A percentile compares a stretch with the other conserved stretches of the same genome.
Evolutionary conservation across 2,797 vertebrate species (phyloP).

Genomic region (Hypotaenidia philippensis): DNA sequence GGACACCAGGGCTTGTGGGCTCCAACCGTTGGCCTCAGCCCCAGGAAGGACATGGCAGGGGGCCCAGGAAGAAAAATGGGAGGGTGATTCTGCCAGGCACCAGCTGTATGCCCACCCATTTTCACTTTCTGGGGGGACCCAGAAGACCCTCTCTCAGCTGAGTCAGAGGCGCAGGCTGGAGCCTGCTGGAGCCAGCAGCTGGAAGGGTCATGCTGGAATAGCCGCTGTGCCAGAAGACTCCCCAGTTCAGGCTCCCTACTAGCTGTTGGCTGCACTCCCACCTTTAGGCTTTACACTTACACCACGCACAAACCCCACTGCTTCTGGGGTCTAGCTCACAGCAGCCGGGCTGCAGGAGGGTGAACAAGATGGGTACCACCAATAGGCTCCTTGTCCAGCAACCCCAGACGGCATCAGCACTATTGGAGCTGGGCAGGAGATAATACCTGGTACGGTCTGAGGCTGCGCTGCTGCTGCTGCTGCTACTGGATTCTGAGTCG

Average conservation of each 20-base stretch:
- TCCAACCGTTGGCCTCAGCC: rapidly evolving
- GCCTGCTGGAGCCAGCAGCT: background rate
- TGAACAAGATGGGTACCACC: rapidly evolving
- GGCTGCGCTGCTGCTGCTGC: slow-evolving; percentile 96
- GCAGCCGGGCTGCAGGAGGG: background rate
- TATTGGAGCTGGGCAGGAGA: background rate
- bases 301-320: background rate
- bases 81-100: rapidly evolving
- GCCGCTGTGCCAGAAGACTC: rapidly evolving
- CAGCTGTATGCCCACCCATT: rapidly evolving
- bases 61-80: background rate
- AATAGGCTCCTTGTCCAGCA: rapidly evolving
- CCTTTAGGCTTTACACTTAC: background rate
- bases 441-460: slow-evolving; percentile 95
- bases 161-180: background rate
- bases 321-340: background rate
- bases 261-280: background rate
- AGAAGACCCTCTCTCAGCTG: rapidly evolving
- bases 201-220: background rate
- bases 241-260: background rate
- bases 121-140: background rate
- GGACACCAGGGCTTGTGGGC: background rate
- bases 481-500: slow-evolving; percentile 96
- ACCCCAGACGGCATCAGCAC: rapidly evolving
- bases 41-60: rapidly evolving